Conservation (phyloP, 2,888 invertebrate genomes). For the Agrypnus murinus region DNA sequence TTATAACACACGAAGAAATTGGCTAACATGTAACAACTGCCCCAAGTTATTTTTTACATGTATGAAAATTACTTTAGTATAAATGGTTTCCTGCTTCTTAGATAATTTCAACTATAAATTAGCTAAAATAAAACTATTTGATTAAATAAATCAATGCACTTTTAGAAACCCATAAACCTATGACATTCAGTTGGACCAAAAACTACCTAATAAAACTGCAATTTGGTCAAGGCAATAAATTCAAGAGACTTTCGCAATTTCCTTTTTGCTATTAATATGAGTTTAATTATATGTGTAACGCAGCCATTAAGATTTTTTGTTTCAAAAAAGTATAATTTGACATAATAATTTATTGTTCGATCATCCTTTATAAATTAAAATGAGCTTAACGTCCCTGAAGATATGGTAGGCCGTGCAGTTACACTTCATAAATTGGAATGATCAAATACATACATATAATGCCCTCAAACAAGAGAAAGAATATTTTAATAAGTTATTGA, state of each 20-base stretch:
- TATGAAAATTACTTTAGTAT: no score
- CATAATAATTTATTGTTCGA: background rate
- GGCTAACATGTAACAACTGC: background rate
- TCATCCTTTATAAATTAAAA: slow-evolving; percentile 16
- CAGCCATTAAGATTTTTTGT: no score
- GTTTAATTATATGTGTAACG: slow-evolving; percentile 4
- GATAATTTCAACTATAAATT: background rate
- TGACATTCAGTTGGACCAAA: background rate
- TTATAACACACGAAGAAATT: background rate
- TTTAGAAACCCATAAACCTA: background rate
- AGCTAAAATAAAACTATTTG: background rate
- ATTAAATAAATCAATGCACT: background rate
- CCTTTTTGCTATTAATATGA: background rate
- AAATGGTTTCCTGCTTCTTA: no score
- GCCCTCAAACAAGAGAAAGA: slow-evolving; percentile 1
- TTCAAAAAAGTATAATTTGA: background rate
- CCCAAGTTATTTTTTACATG: background rate
- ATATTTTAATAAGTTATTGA: background rate
- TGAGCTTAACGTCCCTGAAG: background rate
- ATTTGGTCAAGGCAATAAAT: slow-evolving; percentile 12
- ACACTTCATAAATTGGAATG: no score
- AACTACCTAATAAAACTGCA: background rate
- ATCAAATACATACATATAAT: no score
- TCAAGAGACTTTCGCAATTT: background rate
- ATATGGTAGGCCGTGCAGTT: background rate